Evolutionary conservation across 2,797 vertebrate genomes (phyloP), one percentile per base, ranked within the genome.

Genomic region (Mareca strepera): DNA sequence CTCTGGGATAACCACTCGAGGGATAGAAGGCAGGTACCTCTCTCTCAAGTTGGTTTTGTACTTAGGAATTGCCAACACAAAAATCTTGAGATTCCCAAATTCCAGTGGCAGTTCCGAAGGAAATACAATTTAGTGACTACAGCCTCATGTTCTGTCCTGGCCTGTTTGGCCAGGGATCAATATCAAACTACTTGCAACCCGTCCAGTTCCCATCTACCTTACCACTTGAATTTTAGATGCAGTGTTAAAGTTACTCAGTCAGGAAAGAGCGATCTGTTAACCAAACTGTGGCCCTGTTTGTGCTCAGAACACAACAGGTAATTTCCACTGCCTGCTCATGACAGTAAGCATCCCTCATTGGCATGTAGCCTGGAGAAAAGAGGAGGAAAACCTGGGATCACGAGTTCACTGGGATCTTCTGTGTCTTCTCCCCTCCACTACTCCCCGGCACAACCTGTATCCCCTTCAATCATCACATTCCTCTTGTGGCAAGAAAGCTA

Each of bases 31-130:
- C 31, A 43, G 2, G 9, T 16, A 26, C 11, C 14, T 7, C 56
- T 8, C 8, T 8, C 62, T n/a, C 22, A 28, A 43, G 14, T 1
- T 0, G 7, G 22, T 1, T 1, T 8, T 11, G 35, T 1, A 1
- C 29, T 33, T n/a, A 3, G 1, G 48, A 35, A 44, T 21, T 26
- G 26, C 62, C n/a, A 21, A 3, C 25, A 39, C 28, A 26, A 59
- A 59, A 74, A 37, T 12, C 26, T 3, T 1, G 7, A 37, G 22
- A 69, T 52, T 44, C n/a, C 21, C 28, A 41, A 41, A 50, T 11
- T 43, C 31, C 33, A 33, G 39, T 25, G 11, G 15, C 16, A 73
- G 33, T 39, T 53, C 8, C 3, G 4, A 53, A 70, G 28, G 37
- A 39, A 22, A 31, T 17, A 31, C 21, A 17, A 29, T 39, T 39